These are phyloP conservation scores for Arrhopalites spinosus DNA, from an alignment of 2,888 invertebrate species.

Conservation along the genomic window DNA sequence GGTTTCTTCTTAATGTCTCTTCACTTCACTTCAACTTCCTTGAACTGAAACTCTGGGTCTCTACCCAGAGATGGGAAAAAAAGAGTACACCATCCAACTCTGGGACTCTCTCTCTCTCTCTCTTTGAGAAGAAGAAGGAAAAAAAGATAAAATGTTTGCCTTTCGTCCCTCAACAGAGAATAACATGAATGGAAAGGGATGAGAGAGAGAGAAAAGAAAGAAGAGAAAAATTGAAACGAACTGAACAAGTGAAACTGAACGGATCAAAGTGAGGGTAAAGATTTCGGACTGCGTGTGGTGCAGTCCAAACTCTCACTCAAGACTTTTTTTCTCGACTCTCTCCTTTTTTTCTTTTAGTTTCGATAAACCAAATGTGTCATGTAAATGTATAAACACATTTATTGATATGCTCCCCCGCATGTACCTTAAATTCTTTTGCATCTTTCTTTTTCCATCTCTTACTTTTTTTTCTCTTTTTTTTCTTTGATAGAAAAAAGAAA, in stretches of 20 bases:
- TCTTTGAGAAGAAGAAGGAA: slow-evolving; percentile 19
- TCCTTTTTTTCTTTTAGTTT: slow-evolving; percentile 6
- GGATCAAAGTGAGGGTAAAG: slow-evolving; percentile 46
- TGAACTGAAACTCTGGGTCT: slow-evolving; percentile 2
- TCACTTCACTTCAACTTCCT: slow-evolving; percentile 22
- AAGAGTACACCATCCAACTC: background rate
- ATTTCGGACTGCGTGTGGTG: slow-evolving; percentile 29
- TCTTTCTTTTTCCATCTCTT: background rate
- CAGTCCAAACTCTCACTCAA: no score
- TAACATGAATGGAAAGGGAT: slow-evolving; percentile 11
- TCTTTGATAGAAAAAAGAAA: no score
- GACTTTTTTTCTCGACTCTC: background rate
- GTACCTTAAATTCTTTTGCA: background rate
- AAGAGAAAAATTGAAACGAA: background rate
- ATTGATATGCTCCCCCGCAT: background rate
- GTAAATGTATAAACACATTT: slow-evolving; percentile 9
- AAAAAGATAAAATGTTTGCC: slow-evolving; percentile 29
- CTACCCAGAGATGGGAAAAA: background rate
- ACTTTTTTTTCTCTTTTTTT: background rate
- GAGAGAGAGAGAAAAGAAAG: background rate
- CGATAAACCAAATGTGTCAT: slow-evolving; percentile 21
- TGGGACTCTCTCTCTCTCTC: background rate
- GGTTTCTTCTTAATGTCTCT: slow-evolving; percentile 15
- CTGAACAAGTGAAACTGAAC: slow-evolving; percentile 36
- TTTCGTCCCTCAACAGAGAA: slow-evolving; percentile 19